Evolutionary conservation across 64 coral and sea anemone species (phyloP).

Genomic region (Stichodactyla mertensii): DNA sequence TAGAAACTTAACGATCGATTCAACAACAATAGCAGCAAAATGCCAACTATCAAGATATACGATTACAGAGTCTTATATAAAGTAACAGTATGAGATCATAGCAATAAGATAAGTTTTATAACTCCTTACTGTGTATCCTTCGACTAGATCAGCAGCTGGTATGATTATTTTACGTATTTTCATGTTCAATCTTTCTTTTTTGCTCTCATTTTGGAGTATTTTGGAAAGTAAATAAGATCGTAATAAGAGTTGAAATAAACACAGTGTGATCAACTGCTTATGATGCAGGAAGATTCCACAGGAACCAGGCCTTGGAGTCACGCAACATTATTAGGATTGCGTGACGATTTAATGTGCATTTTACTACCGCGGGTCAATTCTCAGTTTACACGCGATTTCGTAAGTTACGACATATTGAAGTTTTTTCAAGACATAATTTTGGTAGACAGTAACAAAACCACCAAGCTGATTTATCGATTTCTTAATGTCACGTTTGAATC

Average conservation of each 20-base stretch:
- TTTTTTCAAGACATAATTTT: too few species aligned
- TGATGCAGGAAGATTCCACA: not conserved
- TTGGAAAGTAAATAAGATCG: not conserved
- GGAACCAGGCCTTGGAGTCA: too few species aligned
- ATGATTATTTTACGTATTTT: conserved; percentile 71
- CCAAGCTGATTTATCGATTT: too few species aligned
- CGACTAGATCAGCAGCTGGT: conserved; percentile 58
- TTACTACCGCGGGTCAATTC: too few species aligned
- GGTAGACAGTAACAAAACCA: too few species aligned
- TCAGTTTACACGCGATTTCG: too few species aligned
- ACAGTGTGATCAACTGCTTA: not conserved
- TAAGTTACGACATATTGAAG: too few species aligned
- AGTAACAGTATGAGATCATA: not conserved
- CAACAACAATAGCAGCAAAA: not conserved
- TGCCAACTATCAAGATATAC: not conserved
- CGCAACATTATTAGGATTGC: too few species aligned
- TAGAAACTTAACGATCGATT: not conserved
- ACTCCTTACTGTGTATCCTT: conserved; percentile 53
- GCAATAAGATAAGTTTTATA: not conserved
- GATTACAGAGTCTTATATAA: not conserved
- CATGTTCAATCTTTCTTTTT: conserved; percentile 32
- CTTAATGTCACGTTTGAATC: too few species aligned
- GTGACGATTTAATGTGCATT: too few species aligned
- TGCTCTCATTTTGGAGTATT: not conserved
- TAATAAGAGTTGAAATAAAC: not conserved